phyloP scores from a whole-genome alignment of 2,888 invertebrate genomes.

The Cataglyphis albicans region DNA sequence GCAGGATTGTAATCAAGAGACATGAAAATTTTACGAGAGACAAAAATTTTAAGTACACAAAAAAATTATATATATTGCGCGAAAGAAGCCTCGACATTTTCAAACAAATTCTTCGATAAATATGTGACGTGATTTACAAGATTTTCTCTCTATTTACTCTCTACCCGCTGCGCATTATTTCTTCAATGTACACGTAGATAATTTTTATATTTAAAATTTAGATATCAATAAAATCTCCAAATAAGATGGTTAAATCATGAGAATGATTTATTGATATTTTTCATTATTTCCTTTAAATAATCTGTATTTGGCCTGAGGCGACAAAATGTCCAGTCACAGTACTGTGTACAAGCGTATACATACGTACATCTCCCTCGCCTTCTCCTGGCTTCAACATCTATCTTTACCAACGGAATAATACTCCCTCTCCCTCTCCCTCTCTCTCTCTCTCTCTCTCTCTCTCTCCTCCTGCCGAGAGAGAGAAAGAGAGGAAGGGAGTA shows the following conservation, averaged over 20 bases:
- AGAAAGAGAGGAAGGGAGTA: neutral
- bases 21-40: constrained; percentile 20
- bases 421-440: constrained; percentile 1
- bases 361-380: constrained; percentile 35
- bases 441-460: constrained; percentile 9
- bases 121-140: neutral
- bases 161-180: neutral
- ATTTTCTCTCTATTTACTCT: neutral
- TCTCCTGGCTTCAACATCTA: constrained; percentile 44
- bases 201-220: neutral
- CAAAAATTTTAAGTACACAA: constrained; percentile 5
- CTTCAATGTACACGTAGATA: neutral
- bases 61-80: neutral
- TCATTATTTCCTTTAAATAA: neutral
- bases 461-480: neutral
- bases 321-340: constrained; percentile 11
- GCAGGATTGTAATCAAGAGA: neutral
- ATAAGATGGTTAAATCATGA: neutral
- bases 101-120: neutral
- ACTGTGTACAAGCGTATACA: constrained; percentile 17
- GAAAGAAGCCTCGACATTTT: neutral
- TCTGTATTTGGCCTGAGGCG: neutral
- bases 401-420: constrained; percentile 44
- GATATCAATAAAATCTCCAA: neutral
- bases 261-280: neutral